Conservation (phyloP, 1,140 invertebrate species). For the Artemia franciscana region DNA sequence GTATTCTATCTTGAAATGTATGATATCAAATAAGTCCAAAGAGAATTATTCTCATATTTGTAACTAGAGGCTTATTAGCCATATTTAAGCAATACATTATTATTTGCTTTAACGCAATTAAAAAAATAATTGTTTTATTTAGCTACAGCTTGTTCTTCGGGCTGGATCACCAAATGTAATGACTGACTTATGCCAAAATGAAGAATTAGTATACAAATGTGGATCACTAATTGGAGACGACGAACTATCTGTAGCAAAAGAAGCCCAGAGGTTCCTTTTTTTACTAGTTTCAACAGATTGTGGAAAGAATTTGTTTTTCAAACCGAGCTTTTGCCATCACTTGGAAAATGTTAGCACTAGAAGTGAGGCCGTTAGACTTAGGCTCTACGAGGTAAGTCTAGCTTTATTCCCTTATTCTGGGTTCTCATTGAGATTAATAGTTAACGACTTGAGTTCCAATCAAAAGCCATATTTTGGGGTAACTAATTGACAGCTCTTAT, state of each 20-base stretch:
- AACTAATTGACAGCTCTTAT: too few relatives aligned
- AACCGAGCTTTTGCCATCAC: conserved; percentile 23
- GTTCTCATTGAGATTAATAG: too few relatives aligned
- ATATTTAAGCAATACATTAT: background rate
- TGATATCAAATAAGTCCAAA: too few relatives aligned
- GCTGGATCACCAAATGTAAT: conserved; percentile 12
- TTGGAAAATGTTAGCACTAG: conserved; percentile 25
- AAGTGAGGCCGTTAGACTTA: conserved; percentile 29
- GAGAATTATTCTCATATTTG: too few relatives aligned
- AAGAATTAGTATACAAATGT: conserved; percentile 26
- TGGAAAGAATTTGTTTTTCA: conserved; percentile 24
- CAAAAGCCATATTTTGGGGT: too few relatives aligned
- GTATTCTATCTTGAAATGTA: too few relatives aligned
- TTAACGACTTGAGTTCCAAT: too few relatives aligned
- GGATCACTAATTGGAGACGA: conserved; percentile 30
- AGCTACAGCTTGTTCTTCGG: conserved; percentile 7
- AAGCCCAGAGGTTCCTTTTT: conserved; percentile 29
- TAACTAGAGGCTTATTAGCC: background rate
- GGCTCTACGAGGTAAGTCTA: conserved; percentile 32
- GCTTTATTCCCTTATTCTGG: conserved; percentile 5
- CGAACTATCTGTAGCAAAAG: conserved; percentile 30
- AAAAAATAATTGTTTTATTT: background rate
- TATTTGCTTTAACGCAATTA: conserved; percentile 1
- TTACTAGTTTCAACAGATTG: conserved; percentile 22
- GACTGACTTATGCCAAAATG: conserved; percentile 24